Base-by-base conservation (phyloP, 1,140 invertebrate genomes). In the Drosophila hydei region DNA sequence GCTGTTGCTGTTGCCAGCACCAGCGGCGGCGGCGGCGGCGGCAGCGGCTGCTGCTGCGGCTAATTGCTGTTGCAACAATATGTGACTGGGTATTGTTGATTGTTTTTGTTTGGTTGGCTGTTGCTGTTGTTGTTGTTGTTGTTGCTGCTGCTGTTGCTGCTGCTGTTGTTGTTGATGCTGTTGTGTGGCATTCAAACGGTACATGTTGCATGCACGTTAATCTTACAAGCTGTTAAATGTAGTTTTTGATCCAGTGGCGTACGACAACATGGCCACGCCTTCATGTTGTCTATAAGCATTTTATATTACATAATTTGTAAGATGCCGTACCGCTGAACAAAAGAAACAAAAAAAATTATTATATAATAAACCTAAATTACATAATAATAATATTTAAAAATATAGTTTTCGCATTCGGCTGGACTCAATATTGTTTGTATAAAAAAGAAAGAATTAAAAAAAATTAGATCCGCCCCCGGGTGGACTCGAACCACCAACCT, bases 401-500 rank as follows among this genome's bases (percentile, higher is more conserved):
- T 9, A 33, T 14, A 27, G 14, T 14, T 0, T 7, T n/a, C n/a
- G n/a, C n/a, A n/a, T n/a, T n/a, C n/a, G n/a, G n/a, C n/a, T n/a
- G n/a, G n/a, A n/a, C n/a, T n/a, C n/a, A 47, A 19, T 11, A 33
- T 14, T 38, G 14, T 14, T 0, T 7, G 62, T 19, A n/a, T 40
- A 50, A 58, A 7, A 12, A 18, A 16, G 60, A 48, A 45, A 11
- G 30, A 33, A 33, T 33, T 6, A 33, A 18, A 43, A 60, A 56
- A 76, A 40, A 7, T 14, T 6, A 0, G 7, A 6, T 0, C 3
- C 93, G 92, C 93, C 93, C 93, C 93, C 93, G 93, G 95, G 95
- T 96, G 95, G 95, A 94, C 94, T 96, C 94, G 95, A 96, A 96
- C 95, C 95, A 96, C 95, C 95, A 96, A 96, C 95, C 95, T 96